Base-by-base conservation (phyloP, 2,888 invertebrate species). In the Erebia palarica region DNA sequence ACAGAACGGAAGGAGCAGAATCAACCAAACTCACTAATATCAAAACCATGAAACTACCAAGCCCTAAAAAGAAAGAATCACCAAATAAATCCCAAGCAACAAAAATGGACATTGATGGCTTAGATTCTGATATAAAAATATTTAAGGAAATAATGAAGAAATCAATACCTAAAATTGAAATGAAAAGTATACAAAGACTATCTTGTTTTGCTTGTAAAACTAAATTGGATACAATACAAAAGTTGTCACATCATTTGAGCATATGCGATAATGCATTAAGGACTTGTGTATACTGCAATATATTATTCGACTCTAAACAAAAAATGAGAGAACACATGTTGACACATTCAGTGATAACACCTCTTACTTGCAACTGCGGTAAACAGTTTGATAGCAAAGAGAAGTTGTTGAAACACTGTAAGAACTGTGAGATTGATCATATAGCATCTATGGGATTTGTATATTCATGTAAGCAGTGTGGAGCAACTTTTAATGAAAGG, bases 381-480 rank as follows among this genome's bases (percentile, higher is more conserved):
- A 85, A 87, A 75, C 78, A 82, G 59, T 90, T 90, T 74, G 74
- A 77, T 5, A 85, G 74, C n/a, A 85, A 85, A 75, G 87, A 90
- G 5, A 80, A 79, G 67, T 75, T 90, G 8, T 65, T 81, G 7
- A 81, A 84, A 49, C 92, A 93, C 77, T 86, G 86, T 21, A 89
- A 84, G 75, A 80, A 78, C 1, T 91, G 91, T 70, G 82, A 84
- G 67, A 78, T 79, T 0, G 90, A 91, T 67, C 86, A 84, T 59
- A 83, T 84, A 63, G 78, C 86, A 0, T 76, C 80, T 1, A 77
- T 86, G 68, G 89, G 89, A 0, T 80, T 77, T 53, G 78, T 82
- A 4, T 92, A 90, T 74, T 82, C 88, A 9, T 94, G 94, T 77
- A 92, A 89, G 69, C 86, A 89, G 76, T 93, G 94, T 72, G 86